Evolutionary conservation across 1,140 invertebrate genomes (phyloP).

Genomic region (Apis dorsata): DNA sequence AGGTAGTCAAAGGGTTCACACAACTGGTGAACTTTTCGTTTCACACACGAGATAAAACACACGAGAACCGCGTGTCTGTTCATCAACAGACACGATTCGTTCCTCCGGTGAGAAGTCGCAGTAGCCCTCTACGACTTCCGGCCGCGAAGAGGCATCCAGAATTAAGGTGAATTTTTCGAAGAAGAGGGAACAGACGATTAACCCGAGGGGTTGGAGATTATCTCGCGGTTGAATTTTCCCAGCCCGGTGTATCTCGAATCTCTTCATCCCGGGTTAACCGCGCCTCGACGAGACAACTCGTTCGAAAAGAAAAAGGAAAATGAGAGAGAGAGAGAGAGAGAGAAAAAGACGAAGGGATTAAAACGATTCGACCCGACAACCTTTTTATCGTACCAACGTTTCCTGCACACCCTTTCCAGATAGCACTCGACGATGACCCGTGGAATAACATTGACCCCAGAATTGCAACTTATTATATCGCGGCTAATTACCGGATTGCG

Average conservation of each 20-base stretch:
- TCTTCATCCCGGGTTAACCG: background rate
- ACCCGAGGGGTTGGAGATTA: conserved; percentile 19
- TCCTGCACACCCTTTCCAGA: background rate
- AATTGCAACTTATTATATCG: conserved; percentile 43
- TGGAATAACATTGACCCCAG: conserved; percentile 7
- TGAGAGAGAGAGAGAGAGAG: background rate
- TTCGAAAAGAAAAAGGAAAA: background rate
- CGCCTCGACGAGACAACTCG: background rate
- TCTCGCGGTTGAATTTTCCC: conserved; percentile 28
- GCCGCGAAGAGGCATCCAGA: background rate
- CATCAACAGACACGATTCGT: background rate
- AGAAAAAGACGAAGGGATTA: conserved; percentile 5
- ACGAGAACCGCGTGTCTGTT: background rate
- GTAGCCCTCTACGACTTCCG: background rate
- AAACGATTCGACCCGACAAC: conserved; percentile 13
- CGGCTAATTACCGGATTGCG: conserved; percentile 37
- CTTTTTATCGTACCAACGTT: conserved; percentile 36
- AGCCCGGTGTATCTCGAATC: conserved; percentile 7
- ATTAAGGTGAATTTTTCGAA: conserved; percentile 21
- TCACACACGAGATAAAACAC: conserved; percentile 2
- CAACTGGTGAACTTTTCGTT: background rate
- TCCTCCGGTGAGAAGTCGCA: background rate
- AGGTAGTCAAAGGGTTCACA: background rate
- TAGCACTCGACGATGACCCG: conserved; percentile 24
- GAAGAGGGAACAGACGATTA: conserved; percentile 6